Base-by-base conservation (phyloP, 1,140 invertebrate genomes). In the Caenorhabditis latens region DNA sequence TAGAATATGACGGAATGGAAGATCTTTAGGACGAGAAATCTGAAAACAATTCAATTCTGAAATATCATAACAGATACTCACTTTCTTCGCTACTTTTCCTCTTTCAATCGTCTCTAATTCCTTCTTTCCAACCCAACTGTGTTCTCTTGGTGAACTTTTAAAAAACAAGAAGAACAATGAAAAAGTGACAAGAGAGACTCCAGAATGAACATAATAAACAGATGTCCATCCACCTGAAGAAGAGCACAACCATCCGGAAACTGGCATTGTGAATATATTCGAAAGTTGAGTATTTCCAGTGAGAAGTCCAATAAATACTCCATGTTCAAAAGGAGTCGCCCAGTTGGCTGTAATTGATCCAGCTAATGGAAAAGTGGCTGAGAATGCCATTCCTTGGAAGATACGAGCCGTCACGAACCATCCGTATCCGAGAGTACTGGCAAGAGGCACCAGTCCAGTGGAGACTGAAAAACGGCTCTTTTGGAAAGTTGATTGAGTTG, bases 271-370 rank as follows among this genome's bases (percentile, higher is more conserved):
- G n/a, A 79, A 79, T 8, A 79, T 79, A 24, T 79, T 79, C 2
- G 71, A 79, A 9, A 79, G 9, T 24, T 79, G 71, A 50, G 71
- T 50, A n/a, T 79, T 79, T 8, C 71, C 71, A 5, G 71, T 79
- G n/a, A 79, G n/a, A 9, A 79, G 46, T 11, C 71, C 71, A 50
- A 79, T 79, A 40, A 79, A 79, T 21, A 79, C 71, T 1, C 71
- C 71, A 11, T 79, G 71, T n/a, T 79, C 71, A 14, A 24, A 50
- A 16, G 71, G 71, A 4, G 71, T 79, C n/a, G 71, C 71, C 71
- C 71, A 79, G 46, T 79, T 79, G 19, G 71, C 71, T 43, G 71
- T 79, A 13, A 79, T 79, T n/a, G 71, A 79, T 48, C 71, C 71
- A 32, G 46, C 71, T 11, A 79, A 40, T 0, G 71, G 71, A 79